Conservation (phyloP, 2,888 invertebrate genomes). For the Amitus sp. region DNA sequence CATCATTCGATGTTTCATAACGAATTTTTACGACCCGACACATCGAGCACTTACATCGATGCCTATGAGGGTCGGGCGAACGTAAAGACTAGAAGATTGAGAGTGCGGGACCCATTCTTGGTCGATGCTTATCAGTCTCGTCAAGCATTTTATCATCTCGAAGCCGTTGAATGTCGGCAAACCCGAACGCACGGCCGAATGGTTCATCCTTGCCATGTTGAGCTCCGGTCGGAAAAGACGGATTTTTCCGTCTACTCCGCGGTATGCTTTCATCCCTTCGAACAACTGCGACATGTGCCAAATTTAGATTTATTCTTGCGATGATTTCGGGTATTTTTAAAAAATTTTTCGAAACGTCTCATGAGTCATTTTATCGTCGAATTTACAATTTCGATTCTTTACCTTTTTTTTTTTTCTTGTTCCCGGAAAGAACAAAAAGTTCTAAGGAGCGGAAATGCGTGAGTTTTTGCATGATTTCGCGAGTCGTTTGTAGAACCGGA, state of each 20-base stretch:
- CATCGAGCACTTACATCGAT: conserved; percentile 83
- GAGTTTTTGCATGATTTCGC: no score
- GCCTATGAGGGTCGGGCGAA: conserved; percentile 95
- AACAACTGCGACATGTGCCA: conserved; percentile 78
- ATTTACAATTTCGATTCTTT: no score
- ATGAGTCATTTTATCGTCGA: no score
- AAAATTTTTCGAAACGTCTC: no score
- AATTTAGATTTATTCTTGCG: no score
- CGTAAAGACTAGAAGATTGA: conserved; percentile 90
- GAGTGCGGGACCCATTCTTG: conserved; percentile 98
- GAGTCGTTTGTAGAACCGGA: no score
- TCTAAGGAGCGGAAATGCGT: no score
- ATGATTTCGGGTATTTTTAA: no score
- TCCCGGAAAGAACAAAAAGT: no score
- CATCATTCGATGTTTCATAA: neutral
- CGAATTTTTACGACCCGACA: no score
- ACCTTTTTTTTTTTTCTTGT: no score
- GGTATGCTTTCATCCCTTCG: conserved; percentile 98
- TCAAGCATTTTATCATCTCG: conserved; percentile 87
- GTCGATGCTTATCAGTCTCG: conserved; percentile 88
- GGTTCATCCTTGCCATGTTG: conserved; percentile 94
- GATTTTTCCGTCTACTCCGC: conserved; percentile 91
- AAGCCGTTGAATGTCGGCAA: conserved; percentile 89
- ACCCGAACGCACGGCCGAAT: conserved; percentile 84
- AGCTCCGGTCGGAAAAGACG: conserved; percentile 94